A percentile compares a stretch with the other conserved stretches of the same genome.
Evolutionary conservation across 2,888 invertebrate species (phyloP).

Genomic region (Orthosia gracilis): DNA sequence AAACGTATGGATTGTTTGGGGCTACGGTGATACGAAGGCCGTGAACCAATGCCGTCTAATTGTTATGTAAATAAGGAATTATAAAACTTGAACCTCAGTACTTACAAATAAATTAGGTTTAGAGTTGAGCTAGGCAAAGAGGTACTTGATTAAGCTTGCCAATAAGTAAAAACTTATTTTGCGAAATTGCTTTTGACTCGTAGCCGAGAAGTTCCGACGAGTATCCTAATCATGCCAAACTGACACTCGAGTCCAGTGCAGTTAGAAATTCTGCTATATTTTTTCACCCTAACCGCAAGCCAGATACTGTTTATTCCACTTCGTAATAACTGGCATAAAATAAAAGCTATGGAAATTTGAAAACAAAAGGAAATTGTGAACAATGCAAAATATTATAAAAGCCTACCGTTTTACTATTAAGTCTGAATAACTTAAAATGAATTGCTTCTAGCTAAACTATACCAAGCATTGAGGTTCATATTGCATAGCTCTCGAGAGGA

Average conservation of each 20-base stretch:
- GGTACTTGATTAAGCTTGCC: background rate
- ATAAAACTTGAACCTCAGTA: background rate
- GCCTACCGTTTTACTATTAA: conserved; percentile 5
- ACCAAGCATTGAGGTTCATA: no score
- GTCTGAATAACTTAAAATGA: background rate
- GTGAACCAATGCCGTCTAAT: no score
- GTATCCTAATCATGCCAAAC: background rate
- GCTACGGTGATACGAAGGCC: no score
- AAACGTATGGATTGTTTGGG: no score
- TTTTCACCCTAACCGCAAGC: conserved; percentile 11
- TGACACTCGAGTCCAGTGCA: conserved; percentile 7
- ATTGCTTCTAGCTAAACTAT: no score
- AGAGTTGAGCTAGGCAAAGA: background rate
- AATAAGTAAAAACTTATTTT: background rate
- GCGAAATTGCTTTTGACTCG: background rate
- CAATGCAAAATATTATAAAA: conserved; percentile 2
- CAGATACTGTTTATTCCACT: conserved; percentile 15
- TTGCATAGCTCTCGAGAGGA: background rate
- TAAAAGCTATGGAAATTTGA: conserved; percentile 38
- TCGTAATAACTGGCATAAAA: conserved; percentile 21
- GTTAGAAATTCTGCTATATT: conserved; percentile 10
- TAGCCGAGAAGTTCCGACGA: background rate
- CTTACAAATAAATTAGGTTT: background rate
- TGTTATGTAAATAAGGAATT: background rate
- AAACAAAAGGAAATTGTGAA: conserved; percentile 22